Evolutionary conservation across 2,113 vertebrate genomes (phyloP).

Genomic region (Mystacornis crossleyi): DNA sequence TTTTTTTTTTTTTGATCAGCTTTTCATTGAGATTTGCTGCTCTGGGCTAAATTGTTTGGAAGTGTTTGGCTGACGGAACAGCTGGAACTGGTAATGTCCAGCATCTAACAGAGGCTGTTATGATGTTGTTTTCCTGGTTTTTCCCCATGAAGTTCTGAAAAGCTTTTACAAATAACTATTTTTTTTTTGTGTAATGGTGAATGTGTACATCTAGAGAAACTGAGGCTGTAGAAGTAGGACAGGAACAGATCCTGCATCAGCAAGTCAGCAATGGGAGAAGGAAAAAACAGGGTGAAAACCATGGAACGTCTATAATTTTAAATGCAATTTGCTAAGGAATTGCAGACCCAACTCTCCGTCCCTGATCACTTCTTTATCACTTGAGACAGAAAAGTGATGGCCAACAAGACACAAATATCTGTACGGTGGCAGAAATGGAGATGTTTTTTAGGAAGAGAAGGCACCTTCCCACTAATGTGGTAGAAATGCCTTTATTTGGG

Average conservation of each 20-base stretch:
- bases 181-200: background rate
- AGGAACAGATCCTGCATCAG: background rate
- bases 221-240: background rate
- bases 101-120: background rate
- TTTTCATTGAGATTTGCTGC: constrained; percentile 23
- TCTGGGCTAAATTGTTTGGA: constrained; percentile 19
- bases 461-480: background rate
- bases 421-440: background rate
- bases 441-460: background rate
- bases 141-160: fast-evolving
- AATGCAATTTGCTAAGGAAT: background rate
- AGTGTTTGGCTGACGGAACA: constrained; percentile 20
- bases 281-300: background rate
- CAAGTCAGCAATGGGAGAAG: background rate
- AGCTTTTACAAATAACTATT: background rate
- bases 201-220: background rate
- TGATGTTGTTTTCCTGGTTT: background rate
- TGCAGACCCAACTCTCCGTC: background rate
- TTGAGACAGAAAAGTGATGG: background rate
- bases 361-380: background rate
- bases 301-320: background rate
- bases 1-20: background rate
- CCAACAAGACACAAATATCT: background rate
- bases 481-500: background rate
- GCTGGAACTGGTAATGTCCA: constrained; percentile 24